Evolutionary conservation across 2,888 invertebrate genomes (phyloP), one percentile per base, ranked within the genome.

Genomic region (Cyclophora punctaria): DNA sequence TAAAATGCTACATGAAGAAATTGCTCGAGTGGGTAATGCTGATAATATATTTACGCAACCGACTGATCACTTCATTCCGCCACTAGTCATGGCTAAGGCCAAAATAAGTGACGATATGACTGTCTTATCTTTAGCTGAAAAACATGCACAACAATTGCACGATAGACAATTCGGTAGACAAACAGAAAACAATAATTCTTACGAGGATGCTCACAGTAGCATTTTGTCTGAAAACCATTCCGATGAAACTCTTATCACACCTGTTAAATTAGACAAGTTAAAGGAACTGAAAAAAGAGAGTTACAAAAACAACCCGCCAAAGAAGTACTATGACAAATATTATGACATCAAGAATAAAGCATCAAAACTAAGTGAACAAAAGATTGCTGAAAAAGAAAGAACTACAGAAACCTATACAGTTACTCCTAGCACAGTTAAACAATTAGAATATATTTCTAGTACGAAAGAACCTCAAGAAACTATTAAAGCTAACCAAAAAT

Each of bases 11-110:
- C 86, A 88, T 40, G 84, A 85, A 53, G 84, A 87, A 63, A 72
- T 87, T 43, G 83, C 87, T 1, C 72, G 82, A 37, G 73, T 78
- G 47, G 85, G 83, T n/a, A 85, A 82, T 54, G 73, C 82, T 48
- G 85, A 88, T 64, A 85, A 78, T 45, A 85, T 89, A 64, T 89
- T 86, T 60, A 87, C 83, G 5, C 89, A 87, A 61, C 83, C 88
- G 3, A 82, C 88, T 5, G 89, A 89, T 59, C 89, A 89, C 59
- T 89, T 89, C 60, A 78, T 89, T 35, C 89, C 89, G 3, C 89
- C 89, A 3, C 60, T 89, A 35, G 89, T 89, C 3, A 89, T 89
- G 85, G 89, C 89, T 35, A 89, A 88, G 59, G 82, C 89, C 47
- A 89, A 81, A 71, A 73, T 87, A 35, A 83, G 83, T 57, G 80